Evolutionary conservation across 2,797 vertebrate genomes (phyloP), one percentile per base, ranked within the genome.

Genomic region (Anguilla marmorata): DNA sequence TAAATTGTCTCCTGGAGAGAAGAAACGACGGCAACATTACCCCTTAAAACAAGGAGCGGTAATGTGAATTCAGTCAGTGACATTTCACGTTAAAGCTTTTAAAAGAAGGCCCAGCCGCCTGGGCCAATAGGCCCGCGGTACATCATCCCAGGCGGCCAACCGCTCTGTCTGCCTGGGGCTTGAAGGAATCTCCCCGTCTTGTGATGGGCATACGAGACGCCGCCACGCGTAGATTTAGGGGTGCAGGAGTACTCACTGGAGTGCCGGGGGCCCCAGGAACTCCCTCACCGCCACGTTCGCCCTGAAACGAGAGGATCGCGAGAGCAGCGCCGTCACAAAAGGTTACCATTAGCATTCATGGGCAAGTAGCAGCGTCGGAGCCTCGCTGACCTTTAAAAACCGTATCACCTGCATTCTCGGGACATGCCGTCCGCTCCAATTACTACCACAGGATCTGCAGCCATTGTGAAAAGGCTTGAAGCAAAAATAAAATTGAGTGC

Each of bases 261-360:
- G 91, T 79, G 0, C 96, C 96, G 0, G 94, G 92, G 84, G 12
- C 88, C 45, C 96, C 96, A 0, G 93, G 93, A 6, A 93, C 91
- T 87, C 96, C 96, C 11, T 94, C 94, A 85, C 86, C 90, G 86
- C 96, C 95, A 88, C 82, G 92, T 66, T 95, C 93, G 72, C 95
- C 96, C 96, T 97, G 93, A 89, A 92, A 92, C 91, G 69, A 91
- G 60, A 95, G 60, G 41, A 83, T 12, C 79, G 87, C 87, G 74
- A 83, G 89, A 85, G 50, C 11, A 50, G 60, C 45, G 33, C 80
- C 85, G 72, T 88, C 76, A 76, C 8, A 86, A 95, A 95, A 95
- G 94, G 93, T 95, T 94, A 95, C 92, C 92, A 94, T 95, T 94
- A 93, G 93, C 90, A 94, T 93, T 88, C 91, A 91, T 91, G 94